Conservation (phyloP, 2,888 invertebrate genomes). For the Acanthopleura granulata region DNA sequence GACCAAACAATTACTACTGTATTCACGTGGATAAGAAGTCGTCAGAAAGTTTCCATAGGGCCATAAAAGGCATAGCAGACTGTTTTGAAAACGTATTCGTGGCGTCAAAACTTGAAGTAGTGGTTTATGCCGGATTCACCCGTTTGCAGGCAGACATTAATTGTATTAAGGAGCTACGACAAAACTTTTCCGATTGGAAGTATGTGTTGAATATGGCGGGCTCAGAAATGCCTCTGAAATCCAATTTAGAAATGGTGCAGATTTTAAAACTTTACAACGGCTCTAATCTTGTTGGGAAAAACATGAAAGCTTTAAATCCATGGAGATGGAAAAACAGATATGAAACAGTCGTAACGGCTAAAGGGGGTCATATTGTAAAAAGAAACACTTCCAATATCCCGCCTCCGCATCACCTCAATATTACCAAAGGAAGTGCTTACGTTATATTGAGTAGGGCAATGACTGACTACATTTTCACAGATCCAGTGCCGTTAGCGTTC, state of each 20-base stretch:
- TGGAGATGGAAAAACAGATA: conserved; percentile 13
- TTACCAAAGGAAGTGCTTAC: conserved; percentile 56
- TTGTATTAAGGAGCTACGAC: conserved; percentile 48
- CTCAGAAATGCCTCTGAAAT: conserved; percentile 55
- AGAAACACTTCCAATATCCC: conserved; percentile 30
- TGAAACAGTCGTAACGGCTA: neutral
- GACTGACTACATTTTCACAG: conserved; percentile 45
- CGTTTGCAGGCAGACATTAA: conserved; percentile 53
- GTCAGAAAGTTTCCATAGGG: conserved; percentile 32
- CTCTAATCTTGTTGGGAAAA: conserved; percentile 35
- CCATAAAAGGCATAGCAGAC: conserved; percentile 38
- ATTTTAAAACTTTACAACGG: conserved; percentile 53
- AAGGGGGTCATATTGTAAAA: conserved; percentile 28
- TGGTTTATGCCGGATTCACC: conserved; percentile 48
- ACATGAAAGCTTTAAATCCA: neutral
- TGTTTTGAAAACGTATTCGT: conserved; percentile 65
- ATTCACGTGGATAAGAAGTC: conserved; percentile 63
- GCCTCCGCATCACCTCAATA: conserved; percentile 41
- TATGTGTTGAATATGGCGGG: conserved; percentile 61
- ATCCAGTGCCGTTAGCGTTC: conserved; percentile 37
- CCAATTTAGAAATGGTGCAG: conserved; percentile 56
- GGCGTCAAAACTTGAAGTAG: conserved; percentile 45
- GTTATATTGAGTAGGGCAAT: conserved; percentile 49
- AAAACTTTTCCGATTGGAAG: conserved; percentile 39
- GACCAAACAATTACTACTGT: conserved; percentile 66